A percentile compares a stretch with the other conserved stretches of the same genome.
These are phyloP conservation scores for Catostylus mosaicus DNA, from an alignment of 30 jellyfish, hydroid and myxozoan species.

Conservation along the genomic window DNA sequence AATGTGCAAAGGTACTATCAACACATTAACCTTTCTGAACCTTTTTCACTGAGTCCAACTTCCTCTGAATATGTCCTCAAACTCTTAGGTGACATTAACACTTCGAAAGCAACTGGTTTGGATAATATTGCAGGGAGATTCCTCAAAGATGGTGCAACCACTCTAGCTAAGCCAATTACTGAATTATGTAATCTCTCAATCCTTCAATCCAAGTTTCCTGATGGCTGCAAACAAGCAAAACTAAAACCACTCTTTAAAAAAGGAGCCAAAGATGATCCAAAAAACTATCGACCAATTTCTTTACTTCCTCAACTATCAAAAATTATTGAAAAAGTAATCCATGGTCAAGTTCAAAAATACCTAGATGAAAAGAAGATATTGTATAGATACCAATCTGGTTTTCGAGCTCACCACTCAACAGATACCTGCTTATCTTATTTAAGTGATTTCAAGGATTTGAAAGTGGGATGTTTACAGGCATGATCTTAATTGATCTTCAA, in stretches of 20 bases:
- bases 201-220: constrained; percentile 5
- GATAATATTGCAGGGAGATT: constrained; percentile 39
- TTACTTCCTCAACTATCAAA: constrained; percentile 18
- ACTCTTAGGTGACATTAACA: neutral
- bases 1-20: neutral
- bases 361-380: constrained; percentile 4
- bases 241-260: constrained; percentile 10
- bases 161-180: constrained; percentile 17
- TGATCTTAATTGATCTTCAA: neutral
- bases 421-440: neutral
- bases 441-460: neutral
- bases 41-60: constrained; percentile 1
- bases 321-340: constrained; percentile 18
- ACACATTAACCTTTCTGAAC: neutral
- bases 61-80: neutral
- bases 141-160: constrained; percentile 39
- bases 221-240: constrained; percentile 43
- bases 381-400: constrained; percentile 8
- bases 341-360: neutral
- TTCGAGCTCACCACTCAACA: constrained; percentile 6
- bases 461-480: constrained; percentile 8
- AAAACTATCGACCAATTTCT: constrained; percentile 35
- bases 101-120: constrained; percentile 20
- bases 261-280: neutral
- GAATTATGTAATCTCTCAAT: constrained; percentile 35